Conservation (phyloP, 2,113 vertebrate species). For the Orcinus orca region DNA sequence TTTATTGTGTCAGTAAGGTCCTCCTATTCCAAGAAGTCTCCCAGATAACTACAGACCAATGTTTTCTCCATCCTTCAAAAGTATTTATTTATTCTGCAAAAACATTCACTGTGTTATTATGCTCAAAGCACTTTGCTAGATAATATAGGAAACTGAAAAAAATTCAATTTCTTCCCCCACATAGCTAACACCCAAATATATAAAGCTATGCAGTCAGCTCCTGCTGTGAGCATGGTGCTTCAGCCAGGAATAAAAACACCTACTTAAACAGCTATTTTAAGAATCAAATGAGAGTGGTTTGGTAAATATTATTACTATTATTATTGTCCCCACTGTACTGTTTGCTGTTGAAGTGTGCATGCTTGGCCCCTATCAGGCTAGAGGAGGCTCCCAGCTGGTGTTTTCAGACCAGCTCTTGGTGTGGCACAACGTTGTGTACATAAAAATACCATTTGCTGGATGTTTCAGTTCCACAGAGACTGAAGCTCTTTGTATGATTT, state of each 20-base stretch:
- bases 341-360: neutral
- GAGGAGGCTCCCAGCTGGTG: neutral
- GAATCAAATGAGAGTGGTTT: neutral
- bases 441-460: neutral
- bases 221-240: neutral
- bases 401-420: neutral
- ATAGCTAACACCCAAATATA: neutral
- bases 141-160: neutral
- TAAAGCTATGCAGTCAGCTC: neutral
- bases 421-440: neutral
- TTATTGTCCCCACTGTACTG: too few relatives aligned
- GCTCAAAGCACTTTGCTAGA: neutral
- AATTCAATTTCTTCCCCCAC: neutral
- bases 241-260: neutral
- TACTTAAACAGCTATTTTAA: neutral
- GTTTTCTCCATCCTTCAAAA: neutral
- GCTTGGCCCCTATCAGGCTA: neutral
- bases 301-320: neutral
- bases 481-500: neutral
- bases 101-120: neutral
- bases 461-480: neutral
- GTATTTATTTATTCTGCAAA: neutral
- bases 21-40: neutral
- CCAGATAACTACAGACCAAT: neutral
- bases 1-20: neutral